These are phyloP conservation scores for Naso thynnoides DNA, from an alignment of 2,797 vertebrate genomes.

Conservation along the genomic window DNA sequence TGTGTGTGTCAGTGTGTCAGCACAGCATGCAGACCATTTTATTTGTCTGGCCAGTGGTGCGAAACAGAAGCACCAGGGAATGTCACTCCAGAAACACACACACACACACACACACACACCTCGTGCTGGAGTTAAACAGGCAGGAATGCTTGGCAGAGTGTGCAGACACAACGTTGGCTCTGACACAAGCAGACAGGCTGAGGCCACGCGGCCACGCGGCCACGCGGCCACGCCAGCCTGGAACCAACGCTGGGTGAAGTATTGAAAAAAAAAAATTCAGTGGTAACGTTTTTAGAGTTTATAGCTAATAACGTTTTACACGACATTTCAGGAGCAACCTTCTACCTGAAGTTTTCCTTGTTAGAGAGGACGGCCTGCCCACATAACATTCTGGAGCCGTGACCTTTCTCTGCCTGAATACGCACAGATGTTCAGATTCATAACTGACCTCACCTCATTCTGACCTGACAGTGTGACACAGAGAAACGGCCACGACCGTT, in stretches of 20 bases:
- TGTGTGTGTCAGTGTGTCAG: constrained; percentile 19
- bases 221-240: too few species aligned
- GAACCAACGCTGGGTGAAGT: background rate
- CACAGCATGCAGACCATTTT: constrained; percentile 19
- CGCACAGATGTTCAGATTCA: too few species aligned
- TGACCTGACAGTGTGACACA: too few species aligned
- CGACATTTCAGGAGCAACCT: background rate
- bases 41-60: constrained; percentile 39
- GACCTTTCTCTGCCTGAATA: too few species aligned
- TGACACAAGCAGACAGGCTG: constrained; percentile 3
- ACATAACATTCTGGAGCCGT: too few species aligned
- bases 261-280: background rate
- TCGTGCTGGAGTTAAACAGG: constrained; percentile 22
- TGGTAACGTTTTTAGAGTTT: background rate
- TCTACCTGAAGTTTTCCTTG: too few species aligned
- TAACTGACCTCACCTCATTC: too few species aligned
- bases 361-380: too few species aligned
- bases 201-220: too few species aligned
- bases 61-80: constrained; percentile 23
- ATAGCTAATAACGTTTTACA: background rate
- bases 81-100: constrained; percentile 15
- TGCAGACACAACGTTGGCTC: constrained; percentile 4
- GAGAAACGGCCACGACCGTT: too few species aligned
- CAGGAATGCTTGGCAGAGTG: constrained; percentile 8
- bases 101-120: constrained; percentile 14